Percentiles rank a stretch among this genome's conserved stretches.
Conservation (phyloP, 1,140 invertebrate genomes). For the Dendroctonus valens region DNA sequence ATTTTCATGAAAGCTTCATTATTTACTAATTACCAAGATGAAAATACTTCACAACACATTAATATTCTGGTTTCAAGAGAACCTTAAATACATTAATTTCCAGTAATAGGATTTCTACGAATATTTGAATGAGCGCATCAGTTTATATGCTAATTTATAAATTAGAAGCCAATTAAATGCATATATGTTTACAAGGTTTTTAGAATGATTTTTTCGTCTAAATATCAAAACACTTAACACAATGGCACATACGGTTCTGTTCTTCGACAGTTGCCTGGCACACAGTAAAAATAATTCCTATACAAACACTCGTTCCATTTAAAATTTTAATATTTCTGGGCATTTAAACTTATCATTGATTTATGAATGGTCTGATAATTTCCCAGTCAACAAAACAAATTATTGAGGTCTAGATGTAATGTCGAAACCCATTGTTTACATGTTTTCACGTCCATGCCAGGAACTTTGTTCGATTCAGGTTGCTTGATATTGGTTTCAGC, state of each 20-base stretch:
- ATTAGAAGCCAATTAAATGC: too few species aligned
- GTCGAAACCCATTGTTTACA: not conserved
- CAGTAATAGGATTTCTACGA: too few species aligned
- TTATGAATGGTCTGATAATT: slow-evolving; percentile 19
- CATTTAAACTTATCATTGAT: slow-evolving; percentile 26
- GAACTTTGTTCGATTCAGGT: not conserved
- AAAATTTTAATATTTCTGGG: slow-evolving; percentile 12
- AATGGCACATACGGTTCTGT: not conserved
- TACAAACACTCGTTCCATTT: slow-evolving; percentile 18
- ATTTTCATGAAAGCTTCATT: too few species aligned
- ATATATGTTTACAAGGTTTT: too few species aligned
- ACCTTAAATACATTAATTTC: too few species aligned
- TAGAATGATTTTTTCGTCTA: too few species aligned
- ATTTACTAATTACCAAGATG: too few species aligned
- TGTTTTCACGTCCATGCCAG: not conserved
- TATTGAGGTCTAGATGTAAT: not conserved
- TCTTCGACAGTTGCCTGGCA: not conserved
- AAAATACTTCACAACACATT: too few species aligned
- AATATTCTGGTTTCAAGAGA: too few species aligned
- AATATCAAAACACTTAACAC: not conserved
- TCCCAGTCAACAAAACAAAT: slow-evolving; percentile 6
- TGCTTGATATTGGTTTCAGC: not conserved
- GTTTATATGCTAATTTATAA: too few species aligned
- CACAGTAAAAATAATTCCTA: slow-evolving; percentile 12
- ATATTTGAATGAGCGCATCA: too few species aligned